These are phyloP conservation scores for Mustela lutreola DNA, from an alignment of 2,113 vertebrate genomes.

Conservation along the genomic window DNA sequence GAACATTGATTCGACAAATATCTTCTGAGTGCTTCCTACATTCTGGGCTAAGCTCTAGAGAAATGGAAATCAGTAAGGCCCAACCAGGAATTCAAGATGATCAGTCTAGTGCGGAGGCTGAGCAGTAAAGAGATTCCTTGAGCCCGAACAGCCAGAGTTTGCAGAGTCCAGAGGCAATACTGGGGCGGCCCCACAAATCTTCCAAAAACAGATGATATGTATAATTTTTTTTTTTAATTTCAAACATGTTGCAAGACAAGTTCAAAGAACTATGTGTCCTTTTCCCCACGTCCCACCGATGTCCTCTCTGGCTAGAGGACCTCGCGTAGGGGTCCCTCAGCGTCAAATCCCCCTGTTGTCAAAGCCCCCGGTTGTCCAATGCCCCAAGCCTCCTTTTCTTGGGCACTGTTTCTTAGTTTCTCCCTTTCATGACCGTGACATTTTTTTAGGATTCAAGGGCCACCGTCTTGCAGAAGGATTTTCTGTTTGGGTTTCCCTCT, in stretches of 20 bases:
- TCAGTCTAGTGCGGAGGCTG: not conserved
- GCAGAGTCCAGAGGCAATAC: not conserved
- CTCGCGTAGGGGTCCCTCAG: accelerated
- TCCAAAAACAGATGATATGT: not conserved
- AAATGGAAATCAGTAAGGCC: constrained; percentile 32
- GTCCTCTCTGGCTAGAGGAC: not conserved
- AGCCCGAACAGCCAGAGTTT: not conserved
- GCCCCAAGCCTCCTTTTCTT: not conserved
- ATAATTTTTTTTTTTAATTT: not conserved
- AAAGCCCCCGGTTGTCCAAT: not conserved
- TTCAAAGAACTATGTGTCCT: not conserved
- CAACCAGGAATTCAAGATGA: not conserved
- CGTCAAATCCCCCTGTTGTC: not conserved
- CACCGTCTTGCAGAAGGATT: not conserved
- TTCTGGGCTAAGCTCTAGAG: constrained; percentile 33
- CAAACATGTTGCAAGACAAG: not conserved
- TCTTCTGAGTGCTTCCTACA: not conserved
- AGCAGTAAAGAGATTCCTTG: not conserved
- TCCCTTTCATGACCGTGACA: not conserved
- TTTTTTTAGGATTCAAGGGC: not conserved
- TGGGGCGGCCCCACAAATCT: not conserved
- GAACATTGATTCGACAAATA: not conserved
- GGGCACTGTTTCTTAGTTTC: not conserved
- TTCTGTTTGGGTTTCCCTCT: constrained; percentile 34
- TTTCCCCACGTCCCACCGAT: not conserved